Base-by-base conservation (phyloP, 2,888 invertebrate genomes). In the Drosophila quinaria region DNA sequence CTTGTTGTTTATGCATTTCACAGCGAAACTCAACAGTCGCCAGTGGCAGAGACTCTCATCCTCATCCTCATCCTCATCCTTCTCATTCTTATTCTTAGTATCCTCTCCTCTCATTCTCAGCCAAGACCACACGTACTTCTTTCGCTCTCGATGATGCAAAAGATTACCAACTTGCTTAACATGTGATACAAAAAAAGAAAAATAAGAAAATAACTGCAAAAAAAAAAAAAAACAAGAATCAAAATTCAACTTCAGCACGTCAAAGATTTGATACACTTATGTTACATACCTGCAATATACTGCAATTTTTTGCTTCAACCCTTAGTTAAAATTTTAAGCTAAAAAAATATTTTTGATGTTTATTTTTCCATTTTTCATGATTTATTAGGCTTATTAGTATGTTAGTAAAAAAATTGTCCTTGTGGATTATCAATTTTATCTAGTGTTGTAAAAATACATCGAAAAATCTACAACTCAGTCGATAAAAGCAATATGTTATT, bases 131-230 rank as follows among this genome's bases (percentile, higher is more conserved):
- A 85, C 85, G 85, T 87, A 89, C 82, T 89, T 82, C 75, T 76
- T 85, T 80, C 79, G 75, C 70, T 84, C 67, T 86, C 85, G 87
- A 78, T 89, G 88, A 84, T 84, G 88, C 86, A 72, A 87, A 87
- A 85, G 87, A 89, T 89, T 86, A 85, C 88, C 89, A 78, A 89
- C 71, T 84, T 81, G 73, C 70, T 76, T 79, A 76, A 66, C 83
- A 80, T 84, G 85, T 78, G 85, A 69, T 75, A 76, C 33, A 67
- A 19, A 19, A 54, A 47, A 60, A 56, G n/a, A 47, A 25, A 42
- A 19, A 50, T 5, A 15, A 61, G 9, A 52, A 55, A 22, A 33
- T 37, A 58, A 66, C 4, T n/a, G 61, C 44, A 49, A 44, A 44
- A 63, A 19, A 22, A n/a, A 50, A 50, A 49, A 44, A 44, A 63